Base-by-base conservation (phyloP, 2,888 invertebrate species). In the Ditula angustiorana region DNA sequence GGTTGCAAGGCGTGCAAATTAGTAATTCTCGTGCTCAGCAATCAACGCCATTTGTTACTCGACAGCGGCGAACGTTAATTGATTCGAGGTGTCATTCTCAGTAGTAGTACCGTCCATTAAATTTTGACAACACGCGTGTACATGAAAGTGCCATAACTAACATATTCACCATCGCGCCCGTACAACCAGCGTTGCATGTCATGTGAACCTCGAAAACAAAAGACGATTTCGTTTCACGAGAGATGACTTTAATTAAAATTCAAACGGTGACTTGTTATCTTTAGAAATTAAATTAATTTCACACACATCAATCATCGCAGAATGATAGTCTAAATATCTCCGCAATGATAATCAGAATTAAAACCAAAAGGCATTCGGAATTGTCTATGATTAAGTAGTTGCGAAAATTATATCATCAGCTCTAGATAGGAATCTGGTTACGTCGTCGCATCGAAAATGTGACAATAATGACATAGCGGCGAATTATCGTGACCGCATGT, bases 161-260 rank as follows among this genome's bases (percentile, higher is more conserved):
- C 68, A 67, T 55, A 69, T 69, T 70, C 70, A 67, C 67, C 49
- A 49, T 62, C 47, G 64, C 41, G 69, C 68, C 66, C 71, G 72
- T 71, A 62, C 70, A 69, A 13, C 23, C 49, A 62, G 47, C 33
- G 72, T 69, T 71, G 73, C 74, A 71, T 77, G 72, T 68, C 71
- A 77, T 79, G 81, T 74, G 82, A 82, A 81, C 77, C 71, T 72
- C 33, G 58, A 76, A 79, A 82, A 84, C 80, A 83, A 85, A 79
- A 80, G 77, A 67, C 61, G 70, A 76, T 74, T 74, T 71, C 74
- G 74, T 76, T 75, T 71, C 71, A 69, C 74, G 68, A 74, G 62
- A 63, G 53, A 46, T 55, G 53, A 53, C 50, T 62, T 63, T 55
- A 67, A 67, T 67, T 67, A 67, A 59, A 59, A 63, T 59, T 53